These are phyloP conservation scores for Nebria salina DNA, from an alignment of 2,888 invertebrate genomes.

Conservation along the genomic window DNA sequence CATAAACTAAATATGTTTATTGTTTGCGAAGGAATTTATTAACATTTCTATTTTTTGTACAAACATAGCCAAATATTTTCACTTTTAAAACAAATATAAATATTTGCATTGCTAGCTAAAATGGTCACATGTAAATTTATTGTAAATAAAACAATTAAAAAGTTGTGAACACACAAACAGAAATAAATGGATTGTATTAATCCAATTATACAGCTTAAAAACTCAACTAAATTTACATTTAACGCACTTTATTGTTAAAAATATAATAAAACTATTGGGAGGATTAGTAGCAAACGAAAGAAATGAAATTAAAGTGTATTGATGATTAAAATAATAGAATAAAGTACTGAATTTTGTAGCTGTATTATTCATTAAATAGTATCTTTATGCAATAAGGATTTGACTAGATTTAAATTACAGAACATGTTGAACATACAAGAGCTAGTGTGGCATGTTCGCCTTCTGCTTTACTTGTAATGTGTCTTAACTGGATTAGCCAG, in stretches of 20 bases:
- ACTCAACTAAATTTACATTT: background rate
- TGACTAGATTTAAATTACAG: background rate
- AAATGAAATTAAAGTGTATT: too few species aligned
- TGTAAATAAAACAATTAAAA: background rate
- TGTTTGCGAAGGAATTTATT: background rate
- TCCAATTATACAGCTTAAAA: too few species aligned
- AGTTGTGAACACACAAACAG: background rate
- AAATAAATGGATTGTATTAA: background rate
- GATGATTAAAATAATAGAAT: too few species aligned
- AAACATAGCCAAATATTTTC: background rate
- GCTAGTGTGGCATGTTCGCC: background rate
- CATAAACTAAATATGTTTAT: too few species aligned
- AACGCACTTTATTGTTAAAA: too few species aligned
- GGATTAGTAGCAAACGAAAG: too few species aligned
- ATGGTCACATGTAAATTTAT: background rate
- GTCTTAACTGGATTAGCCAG: conserved; percentile 41
- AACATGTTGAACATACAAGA: background rate
- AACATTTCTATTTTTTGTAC: background rate
- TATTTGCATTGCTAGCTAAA: background rate
- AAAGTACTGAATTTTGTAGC: too few species aligned
- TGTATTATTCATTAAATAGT: background rate
- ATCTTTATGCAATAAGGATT: background rate
- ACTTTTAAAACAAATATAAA: background rate
- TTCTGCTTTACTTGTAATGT: conserved; percentile 36
- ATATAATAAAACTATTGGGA: too few species aligned